Base-by-base conservation (phyloP, 2,888 invertebrate genomes). In the Lagria hirta region DNA sequence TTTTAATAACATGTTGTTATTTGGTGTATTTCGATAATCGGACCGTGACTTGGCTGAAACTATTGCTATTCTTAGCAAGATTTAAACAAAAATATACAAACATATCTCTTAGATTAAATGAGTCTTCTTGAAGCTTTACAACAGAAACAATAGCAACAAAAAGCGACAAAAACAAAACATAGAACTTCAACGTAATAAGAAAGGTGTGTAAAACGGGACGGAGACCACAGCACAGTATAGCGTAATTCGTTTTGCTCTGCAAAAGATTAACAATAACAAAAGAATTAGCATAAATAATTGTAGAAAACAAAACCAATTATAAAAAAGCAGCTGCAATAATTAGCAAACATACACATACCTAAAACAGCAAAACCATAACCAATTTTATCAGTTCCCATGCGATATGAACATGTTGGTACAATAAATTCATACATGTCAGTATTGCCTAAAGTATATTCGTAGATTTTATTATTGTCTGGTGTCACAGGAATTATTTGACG, bases 321-420 rank as follows among this genome's bases (percentile, higher is more conserved):
- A 4, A 26, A 10, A 5, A 33, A 13, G 4, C 20, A 12, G 4
- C 11, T 12, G 2, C 3, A 26, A 26, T 12, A 10, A 26, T 11
- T 11, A 10, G 2, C n/a, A 16, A n/a, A 3, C 4, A 14, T 6
- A 14, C 14, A 60, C 60, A 72, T 74, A 88, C 93, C 86, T 55
- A 93, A 71, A 37, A 89, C 73, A 4, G 87, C 88, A 51, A 83
- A 84, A 18, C 93, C 94, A 70, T 86, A 93, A 1, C 95, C 97
- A 70, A 94, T 89, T 53, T 84, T 75, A 2, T 71, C 67, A 11
- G 87, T 89, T 1, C 97, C 97, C 97, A 98, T 98, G 59, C 98
- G 80, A 69, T 98, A 98, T 1, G 94, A 95, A 65, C 92, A 93
- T 0, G 97, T 95, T 2, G 97, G 97, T 52, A 94, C 87, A 69